phyloP scores from a whole-genome alignment of 2,113 vertebrate species.

The Tringa solitaria region DNA sequence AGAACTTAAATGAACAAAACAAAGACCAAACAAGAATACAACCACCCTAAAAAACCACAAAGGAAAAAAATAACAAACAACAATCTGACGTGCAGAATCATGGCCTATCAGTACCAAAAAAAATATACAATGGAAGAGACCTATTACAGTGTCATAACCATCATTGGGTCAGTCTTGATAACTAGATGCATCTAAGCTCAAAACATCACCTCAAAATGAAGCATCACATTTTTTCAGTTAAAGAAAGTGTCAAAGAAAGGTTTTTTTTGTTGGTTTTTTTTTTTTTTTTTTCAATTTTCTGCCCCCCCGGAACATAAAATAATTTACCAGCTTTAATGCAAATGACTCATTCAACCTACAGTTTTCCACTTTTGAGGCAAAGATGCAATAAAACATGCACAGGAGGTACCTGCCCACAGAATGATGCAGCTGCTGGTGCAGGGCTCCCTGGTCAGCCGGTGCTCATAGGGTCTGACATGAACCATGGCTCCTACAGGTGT shows the following conservation, averaged over 20 bases:
- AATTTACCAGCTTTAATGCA: background rate
- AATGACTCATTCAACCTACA: background rate
- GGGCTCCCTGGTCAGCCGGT: background rate
- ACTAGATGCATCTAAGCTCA: background rate
- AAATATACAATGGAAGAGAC: background rate
- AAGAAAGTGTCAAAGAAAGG: background rate
- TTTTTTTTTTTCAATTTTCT: background rate
- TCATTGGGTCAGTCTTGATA: background rate
- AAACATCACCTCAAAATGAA: background rate
- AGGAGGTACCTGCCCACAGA: background rate
- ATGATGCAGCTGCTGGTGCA: accelerated
- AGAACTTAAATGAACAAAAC: background rate
- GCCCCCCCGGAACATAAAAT: background rate
- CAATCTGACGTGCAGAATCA: background rate
- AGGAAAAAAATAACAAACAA: background rate
- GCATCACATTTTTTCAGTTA: background rate
- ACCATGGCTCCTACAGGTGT: accelerated
- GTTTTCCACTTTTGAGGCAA: background rate
- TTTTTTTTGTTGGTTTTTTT: background rate
- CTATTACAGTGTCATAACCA: background rate
- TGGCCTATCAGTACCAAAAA: background rate
- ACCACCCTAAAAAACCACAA: accelerated
- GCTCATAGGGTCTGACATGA: accelerated
- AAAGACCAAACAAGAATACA: background rate
- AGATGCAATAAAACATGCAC: background rate